Percentiles rank a stretch among this genome's conserved stretches.
phyloP scores from a whole-genome alignment of 2,888 invertebrate species.

The Drosophila stalkeri region DNA sequence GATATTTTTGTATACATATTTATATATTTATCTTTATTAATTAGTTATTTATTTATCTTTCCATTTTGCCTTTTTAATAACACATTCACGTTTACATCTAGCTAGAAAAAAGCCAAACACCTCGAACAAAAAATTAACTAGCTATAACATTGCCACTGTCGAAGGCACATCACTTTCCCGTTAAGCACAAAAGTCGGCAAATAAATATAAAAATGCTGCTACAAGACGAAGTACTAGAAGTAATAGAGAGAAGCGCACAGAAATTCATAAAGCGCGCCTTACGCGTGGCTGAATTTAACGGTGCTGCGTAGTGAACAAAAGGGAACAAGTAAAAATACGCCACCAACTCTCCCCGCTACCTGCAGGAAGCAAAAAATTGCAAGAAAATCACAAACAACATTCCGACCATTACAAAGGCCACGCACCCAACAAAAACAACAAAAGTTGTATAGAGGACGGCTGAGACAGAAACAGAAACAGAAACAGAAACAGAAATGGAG shows the following conservation, averaged over 20 bases:
- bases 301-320: constrained; percentile 26
- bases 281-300: constrained; percentile 71
- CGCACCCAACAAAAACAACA: constrained; percentile 24
- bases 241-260: constrained; percentile 59
- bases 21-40: no score
- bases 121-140: background rate
- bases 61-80: background rate
- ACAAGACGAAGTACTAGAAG: constrained; percentile 44
- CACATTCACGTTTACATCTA: no score
- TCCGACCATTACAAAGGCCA: constrained; percentile 58
- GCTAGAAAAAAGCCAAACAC: background rate
- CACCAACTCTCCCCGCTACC: background rate
- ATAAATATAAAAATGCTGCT: constrained; percentile 25
- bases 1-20: no score
- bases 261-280: constrained; percentile 72
- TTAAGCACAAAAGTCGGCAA: constrained; percentile 39
- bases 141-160: background rate
- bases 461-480: background rate
- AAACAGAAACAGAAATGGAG: background rate
- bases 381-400: constrained; percentile 72
- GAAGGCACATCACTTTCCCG: background rate
- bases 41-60: no score
- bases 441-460: constrained; percentile 4
- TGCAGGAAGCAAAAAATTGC: constrained; percentile 18
- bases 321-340: constrained; percentile 28